These are phyloP conservation scores for Scylla paramamosain DNA, from an alignment of 1,140 invertebrate genomes.

Conservation along the genomic window DNA sequence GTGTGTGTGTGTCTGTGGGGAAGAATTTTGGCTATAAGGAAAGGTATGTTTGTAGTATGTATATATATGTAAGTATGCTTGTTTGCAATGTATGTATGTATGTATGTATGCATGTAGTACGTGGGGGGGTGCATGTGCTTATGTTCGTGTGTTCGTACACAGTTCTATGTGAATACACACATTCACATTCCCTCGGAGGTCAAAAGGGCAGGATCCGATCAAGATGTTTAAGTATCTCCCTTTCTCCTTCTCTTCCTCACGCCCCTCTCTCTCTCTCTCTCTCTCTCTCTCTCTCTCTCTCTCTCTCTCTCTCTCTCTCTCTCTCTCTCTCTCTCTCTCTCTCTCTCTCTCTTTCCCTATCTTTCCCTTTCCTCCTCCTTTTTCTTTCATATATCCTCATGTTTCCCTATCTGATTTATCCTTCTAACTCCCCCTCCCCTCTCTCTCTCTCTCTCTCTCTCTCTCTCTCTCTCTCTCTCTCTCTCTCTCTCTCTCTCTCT, in stretches of 20 bases:
- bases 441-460: neutral
- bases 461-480: neutral
- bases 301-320: neutral
- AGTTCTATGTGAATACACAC: neutral
- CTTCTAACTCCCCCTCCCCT: no score
- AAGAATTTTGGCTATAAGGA: neutral
- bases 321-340: constrained; percentile 30
- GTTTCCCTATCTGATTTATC: no score
- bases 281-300: constrained; percentile 15
- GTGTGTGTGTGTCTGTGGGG: neutral
- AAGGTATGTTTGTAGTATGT: neutral
- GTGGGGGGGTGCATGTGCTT: neutral
- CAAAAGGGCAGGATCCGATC: neutral
- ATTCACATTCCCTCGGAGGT: neutral
- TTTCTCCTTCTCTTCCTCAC: neutral
- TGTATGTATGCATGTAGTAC: neutral
- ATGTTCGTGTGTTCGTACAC: neutral
- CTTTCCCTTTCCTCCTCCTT: constrained; percentile 37
- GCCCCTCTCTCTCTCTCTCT: constrained; percentile 47
- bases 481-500: neutral
- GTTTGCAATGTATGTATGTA: constrained; percentile 26
- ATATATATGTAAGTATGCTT: neutral
- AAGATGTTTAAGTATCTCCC: neutral
- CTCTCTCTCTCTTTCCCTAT: constrained; percentile 33
- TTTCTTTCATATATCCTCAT: neutral